A percentile compares a stretch with the other conserved stretches of the same genome.
phyloP scores from a whole-genome alignment of 1,140 invertebrate genomes.

The Trichonephila clavata region DNA sequence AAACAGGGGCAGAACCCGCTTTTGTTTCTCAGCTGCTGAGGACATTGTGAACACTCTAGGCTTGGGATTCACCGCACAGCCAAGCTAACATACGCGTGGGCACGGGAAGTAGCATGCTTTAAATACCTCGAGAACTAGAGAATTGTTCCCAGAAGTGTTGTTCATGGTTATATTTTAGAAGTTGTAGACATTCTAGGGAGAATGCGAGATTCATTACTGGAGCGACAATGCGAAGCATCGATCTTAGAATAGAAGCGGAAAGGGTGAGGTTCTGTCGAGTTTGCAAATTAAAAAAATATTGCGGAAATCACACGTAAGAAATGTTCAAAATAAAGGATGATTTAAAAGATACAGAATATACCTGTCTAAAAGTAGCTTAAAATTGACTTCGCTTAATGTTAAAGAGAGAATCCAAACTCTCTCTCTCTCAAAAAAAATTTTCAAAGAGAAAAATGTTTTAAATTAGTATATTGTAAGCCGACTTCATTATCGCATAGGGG shows the following conservation, averaged over 20 bases:
- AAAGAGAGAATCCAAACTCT: no score
- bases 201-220: neutral
- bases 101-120: neutral
- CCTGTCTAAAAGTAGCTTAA: no score
- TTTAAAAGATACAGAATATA: no score
- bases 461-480: no score
- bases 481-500: no score
- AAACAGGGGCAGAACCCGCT: conserved; percentile 63
- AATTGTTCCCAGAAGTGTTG: conserved; percentile 50
- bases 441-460: no score
- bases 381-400: no score
- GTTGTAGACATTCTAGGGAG: neutral
- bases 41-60: conserved; percentile 24
- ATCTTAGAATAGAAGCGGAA: neutral
- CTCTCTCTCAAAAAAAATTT: no score
- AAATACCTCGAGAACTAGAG: neutral
- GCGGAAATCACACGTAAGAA: neutral
- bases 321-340: neutral
- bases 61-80: neutral
- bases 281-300: neutral
- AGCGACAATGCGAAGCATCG: neutral
- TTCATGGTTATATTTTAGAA: neutral
- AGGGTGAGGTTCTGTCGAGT: neutral
- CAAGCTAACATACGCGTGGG: neutral
- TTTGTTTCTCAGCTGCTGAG: conserved; percentile 60